Evolutionary conservation across 2,113 vertebrate species (phyloP).

Genomic region (Poeciliopsis turrubarensis): DNA sequence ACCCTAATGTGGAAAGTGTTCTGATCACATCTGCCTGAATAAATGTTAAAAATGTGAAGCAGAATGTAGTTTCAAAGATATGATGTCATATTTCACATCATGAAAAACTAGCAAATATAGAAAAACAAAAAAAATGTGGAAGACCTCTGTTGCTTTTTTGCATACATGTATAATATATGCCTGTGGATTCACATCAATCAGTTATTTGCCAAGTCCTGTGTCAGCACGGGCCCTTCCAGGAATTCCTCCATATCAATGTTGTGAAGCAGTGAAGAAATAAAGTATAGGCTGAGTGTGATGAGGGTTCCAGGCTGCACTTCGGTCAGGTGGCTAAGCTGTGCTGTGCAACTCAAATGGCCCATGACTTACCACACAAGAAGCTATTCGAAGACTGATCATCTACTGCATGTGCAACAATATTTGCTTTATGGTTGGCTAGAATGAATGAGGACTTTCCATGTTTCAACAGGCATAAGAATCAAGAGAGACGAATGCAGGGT

Average conservation of each 20-base stretch:
- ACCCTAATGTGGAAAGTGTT: conserved; percentile 43
- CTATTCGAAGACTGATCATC: conserved; percentile 96
- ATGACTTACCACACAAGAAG: conserved; percentile 99
- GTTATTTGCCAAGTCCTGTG: conserved; percentile 65
- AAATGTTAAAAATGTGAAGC: conserved; percentile 44
- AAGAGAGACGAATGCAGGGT: conserved; percentile 83
- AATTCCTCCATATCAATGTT: conserved; percentile 91
- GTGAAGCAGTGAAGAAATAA: conserved; percentile 88
- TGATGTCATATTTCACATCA: conserved; percentile 46
- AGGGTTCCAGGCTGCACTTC: conserved; percentile 90
- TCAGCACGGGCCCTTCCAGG: conserved; percentile 78
- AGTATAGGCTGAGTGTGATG: conserved; percentile 91
- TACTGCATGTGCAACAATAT: conserved; percentile 99
- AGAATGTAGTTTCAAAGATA: conserved; percentile 15
- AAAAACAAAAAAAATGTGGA: conserved; percentile 16
- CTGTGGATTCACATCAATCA: conserved; percentile 63
- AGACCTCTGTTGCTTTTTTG: conserved; percentile 39
- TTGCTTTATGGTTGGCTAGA: conserved; percentile 98
- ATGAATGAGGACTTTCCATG: conserved; percentile 98
- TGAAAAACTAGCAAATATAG: conserved; percentile 35
- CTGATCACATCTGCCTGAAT: conserved; percentile 41
- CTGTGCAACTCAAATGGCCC: conserved; percentile 89
- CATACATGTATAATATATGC: conserved; percentile 51
- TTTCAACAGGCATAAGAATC: conserved; percentile 91
- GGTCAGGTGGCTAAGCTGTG: conserved; percentile 94